phyloP scores from a whole-genome alignment of 2,888 invertebrate species.

The Bibio marci region DNA sequence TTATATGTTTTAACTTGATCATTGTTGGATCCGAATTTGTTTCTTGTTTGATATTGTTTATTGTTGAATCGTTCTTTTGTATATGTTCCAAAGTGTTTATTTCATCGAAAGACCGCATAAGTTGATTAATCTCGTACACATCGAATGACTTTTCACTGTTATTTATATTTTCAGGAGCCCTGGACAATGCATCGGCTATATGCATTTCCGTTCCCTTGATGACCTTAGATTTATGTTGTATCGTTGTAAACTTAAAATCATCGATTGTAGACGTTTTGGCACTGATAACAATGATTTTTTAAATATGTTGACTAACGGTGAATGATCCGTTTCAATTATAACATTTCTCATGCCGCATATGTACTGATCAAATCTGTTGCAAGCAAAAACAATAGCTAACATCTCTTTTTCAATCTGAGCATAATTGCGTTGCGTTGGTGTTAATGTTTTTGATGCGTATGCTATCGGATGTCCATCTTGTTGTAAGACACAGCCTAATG shows the following conservation, averaged over 20 bases:
- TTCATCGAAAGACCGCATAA: neutral
- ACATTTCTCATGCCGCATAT: neutral
- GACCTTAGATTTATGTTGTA: neutral
- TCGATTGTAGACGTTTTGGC: neutral
- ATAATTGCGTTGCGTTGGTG: neutral
- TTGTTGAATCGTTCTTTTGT: slow-evolving; percentile 1
- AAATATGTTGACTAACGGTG: neutral
- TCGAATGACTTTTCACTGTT: neutral
- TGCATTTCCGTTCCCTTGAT: neutral
- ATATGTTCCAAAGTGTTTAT: neutral
- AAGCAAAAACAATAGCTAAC: neutral
- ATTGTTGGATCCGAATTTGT: neutral
- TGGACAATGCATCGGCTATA: slow-evolving; percentile 1
- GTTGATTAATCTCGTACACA: neutral
- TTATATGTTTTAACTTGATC: neutral
- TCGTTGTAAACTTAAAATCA: neutral
- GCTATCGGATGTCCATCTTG: slow-evolving; percentile 12
- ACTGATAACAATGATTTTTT: neutral
- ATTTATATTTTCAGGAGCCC: neutral
- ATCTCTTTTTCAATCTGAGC: neutral
- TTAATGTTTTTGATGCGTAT: slow-evolving; percentile 12
- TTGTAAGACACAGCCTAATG: slow-evolving; percentile 11
- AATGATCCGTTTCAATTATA: neutral
- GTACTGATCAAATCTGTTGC: neutral
- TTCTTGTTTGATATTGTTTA: neutral